phyloP scores from a whole-genome alignment of 1,140 invertebrate species.

The Drosophila mayri region DNA sequence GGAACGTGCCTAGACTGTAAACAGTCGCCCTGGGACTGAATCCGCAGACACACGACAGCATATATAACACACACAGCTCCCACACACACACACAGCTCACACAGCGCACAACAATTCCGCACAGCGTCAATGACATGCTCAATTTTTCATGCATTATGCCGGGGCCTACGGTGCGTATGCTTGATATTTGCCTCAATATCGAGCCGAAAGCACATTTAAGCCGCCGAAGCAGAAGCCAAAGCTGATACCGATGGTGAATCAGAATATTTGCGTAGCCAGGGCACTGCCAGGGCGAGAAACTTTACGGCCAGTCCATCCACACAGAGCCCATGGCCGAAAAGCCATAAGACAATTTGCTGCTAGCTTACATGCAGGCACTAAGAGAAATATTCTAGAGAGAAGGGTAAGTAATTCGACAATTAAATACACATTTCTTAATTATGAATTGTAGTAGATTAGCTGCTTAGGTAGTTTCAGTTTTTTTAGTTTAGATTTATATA shows the following conservation, averaged over 20 bases:
- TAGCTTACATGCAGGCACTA: constrained; percentile 15
- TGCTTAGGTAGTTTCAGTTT: too few relatives aligned
- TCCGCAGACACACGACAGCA: constrained; percentile 31
- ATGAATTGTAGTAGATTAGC: too few relatives aligned
- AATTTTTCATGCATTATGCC: constrained; percentile 80
- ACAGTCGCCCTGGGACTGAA: constrained; percentile 37
- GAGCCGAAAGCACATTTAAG: constrained; percentile 75
- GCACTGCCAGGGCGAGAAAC: constrained; percentile 29
- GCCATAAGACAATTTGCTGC: constrained; percentile 78
- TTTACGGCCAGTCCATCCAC: constrained; percentile 16
- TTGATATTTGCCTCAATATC: constrained; percentile 76
- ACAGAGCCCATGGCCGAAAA: constrained; percentile 43
- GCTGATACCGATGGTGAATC: constrained; percentile 12
- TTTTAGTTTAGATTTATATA: too few relatives aligned
- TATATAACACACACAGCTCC: constrained; percentile 19
- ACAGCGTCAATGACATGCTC: constrained; percentile 74
- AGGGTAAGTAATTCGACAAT: neutral
- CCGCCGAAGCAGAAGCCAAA: constrained; percentile 35
- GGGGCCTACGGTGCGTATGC: constrained; percentile 69
- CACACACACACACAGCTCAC: constrained; percentile 8
- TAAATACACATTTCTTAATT: neutral
- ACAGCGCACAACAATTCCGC: constrained; percentile 26
- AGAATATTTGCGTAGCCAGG: constrained; percentile 72
- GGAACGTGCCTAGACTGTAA: constrained; percentile 75
- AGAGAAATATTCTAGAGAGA: neutral